These are phyloP conservation scores for Etia nguti DNA, from an alignment of 2,113 vertebrate species.

Conservation along the genomic window DNA sequence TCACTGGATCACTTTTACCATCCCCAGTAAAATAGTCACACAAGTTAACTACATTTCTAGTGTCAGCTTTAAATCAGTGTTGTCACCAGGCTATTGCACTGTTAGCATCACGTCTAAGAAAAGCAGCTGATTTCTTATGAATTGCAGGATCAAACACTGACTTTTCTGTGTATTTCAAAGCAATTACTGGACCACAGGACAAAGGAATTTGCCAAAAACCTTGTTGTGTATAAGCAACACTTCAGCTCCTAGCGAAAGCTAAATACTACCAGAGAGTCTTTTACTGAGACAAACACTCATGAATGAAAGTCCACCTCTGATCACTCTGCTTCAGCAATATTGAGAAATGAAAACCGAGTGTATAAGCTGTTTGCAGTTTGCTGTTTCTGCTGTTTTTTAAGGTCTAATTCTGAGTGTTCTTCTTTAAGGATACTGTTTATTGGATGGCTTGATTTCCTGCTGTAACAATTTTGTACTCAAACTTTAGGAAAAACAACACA, in stretches of 20 bases:
- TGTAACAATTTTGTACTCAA: background rate
- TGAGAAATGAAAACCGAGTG: background rate
- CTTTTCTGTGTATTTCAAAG: background rate
- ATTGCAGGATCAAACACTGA: background rate
- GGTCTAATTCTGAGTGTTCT: background rate
- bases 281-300: background rate
- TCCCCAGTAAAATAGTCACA: background rate
- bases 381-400: background rate
- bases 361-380: background rate
- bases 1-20: background rate
- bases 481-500: background rate
- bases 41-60: background rate
- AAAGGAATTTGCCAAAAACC: background rate
- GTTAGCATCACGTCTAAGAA: background rate
- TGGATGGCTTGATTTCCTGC: background rate
- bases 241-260: background rate
- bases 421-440: background rate
- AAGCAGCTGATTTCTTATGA: background rate
- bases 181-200: background rate
- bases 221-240: background rate
- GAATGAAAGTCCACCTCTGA: background rate
- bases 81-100: background rate
- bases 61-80: background rate
- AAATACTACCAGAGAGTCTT: background rate
- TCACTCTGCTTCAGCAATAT: background rate